Conservation (phyloP, 2,797 vertebrate species). For the Chrysolophus pictus region DNA sequence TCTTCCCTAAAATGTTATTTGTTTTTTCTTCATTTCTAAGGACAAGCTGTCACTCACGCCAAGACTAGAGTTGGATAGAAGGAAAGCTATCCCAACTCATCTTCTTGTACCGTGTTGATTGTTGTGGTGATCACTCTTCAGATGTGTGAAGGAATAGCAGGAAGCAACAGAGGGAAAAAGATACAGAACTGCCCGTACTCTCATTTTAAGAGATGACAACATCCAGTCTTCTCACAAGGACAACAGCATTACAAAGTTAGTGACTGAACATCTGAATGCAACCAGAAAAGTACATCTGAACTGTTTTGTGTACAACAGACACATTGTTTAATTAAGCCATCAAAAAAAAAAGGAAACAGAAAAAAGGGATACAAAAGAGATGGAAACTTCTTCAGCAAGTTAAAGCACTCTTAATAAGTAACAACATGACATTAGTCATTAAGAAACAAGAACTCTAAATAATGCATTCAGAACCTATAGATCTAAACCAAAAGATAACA, state of each 20-base stretch:
- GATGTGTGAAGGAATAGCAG: not conserved
- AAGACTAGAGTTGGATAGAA: not conserved
- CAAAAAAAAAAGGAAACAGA: not conserved
- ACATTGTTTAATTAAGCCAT: conserved; percentile 61
- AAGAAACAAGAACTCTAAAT: conserved; percentile 81
- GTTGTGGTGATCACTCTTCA: not conserved
- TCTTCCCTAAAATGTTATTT: not conserved
- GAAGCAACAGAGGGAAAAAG: not conserved
- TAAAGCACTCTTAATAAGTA: conserved; percentile 82
- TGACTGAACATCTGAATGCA: not conserved
- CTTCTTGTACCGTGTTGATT: not conserved
- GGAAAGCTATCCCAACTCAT: not conserved
- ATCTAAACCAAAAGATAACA: conserved; percentile 83
- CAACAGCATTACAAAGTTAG: not conserved
- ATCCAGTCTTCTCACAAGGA: not conserved
- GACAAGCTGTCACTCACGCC: not conserved
- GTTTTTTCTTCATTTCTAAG: not conserved
- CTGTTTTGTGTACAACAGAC: not conserved
- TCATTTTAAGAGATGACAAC: not conserved
- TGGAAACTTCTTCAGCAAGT: conserved; percentile 75
- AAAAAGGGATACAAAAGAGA: conserved; percentile 51
- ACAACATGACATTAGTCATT: conserved; percentile 80
- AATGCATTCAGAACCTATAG: conserved; percentile 79
- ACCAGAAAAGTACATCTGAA: not conserved
- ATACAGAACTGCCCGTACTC: not conserved